Conservation (phyloP, 2,888 invertebrate genomes). For the Nipponacmea schrenckii region DNA sequence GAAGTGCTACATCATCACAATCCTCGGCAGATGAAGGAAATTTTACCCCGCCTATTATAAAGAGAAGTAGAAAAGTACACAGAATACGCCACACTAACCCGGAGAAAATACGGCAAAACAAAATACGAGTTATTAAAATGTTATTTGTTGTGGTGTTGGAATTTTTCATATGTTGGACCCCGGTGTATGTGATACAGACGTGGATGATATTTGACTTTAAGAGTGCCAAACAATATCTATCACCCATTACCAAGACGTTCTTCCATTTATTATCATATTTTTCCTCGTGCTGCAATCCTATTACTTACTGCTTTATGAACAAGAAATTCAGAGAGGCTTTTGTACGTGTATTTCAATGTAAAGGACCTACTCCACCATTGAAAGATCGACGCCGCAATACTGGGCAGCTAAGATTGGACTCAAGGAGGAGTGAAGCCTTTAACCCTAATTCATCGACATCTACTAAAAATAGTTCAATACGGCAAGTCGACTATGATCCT, state of each 20-base stretch:
- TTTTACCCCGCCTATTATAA: slow-evolving; percentile 65
- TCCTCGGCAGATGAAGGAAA: slow-evolving; percentile 29
- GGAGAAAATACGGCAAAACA: slow-evolving; percentile 79
- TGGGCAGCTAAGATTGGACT: slow-evolving; percentile 1
- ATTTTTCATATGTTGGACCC: slow-evolving; percentile 92
- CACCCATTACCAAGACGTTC: slow-evolving; percentile 71
- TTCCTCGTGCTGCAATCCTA: slow-evolving; percentile 86
- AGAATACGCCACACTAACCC: slow-evolving; percentile 74
- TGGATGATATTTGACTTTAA: slow-evolving; percentile 79
- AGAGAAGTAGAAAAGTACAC: slow-evolving; percentile 15
- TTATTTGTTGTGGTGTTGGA: slow-evolving; percentile 87
- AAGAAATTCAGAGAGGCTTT: slow-evolving; percentile 85
- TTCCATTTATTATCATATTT: slow-evolving; percentile 83
- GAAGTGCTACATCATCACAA: slow-evolving; percentile 31
- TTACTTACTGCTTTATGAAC: slow-evolving; percentile 93
- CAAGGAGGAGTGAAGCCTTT: slow-evolving; percentile 24
- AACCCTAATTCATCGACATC: slow-evolving; percentile 22
- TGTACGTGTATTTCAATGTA: slow-evolving; percentile 78
- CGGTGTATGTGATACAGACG: slow-evolving; percentile 83
- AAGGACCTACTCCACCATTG: slow-evolving; percentile 41
- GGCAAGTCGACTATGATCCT: slow-evolving; percentile 16
- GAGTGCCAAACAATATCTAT: slow-evolving; percentile 68
- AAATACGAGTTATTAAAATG: slow-evolving; percentile 74
- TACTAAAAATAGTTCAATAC: slow-evolving; percentile 20
- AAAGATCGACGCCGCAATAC: slow-evolving; percentile 25